Evolutionary conservation across 2,888 invertebrate genomes (phyloP).

Genomic region (Spilarctia lutea): DNA sequence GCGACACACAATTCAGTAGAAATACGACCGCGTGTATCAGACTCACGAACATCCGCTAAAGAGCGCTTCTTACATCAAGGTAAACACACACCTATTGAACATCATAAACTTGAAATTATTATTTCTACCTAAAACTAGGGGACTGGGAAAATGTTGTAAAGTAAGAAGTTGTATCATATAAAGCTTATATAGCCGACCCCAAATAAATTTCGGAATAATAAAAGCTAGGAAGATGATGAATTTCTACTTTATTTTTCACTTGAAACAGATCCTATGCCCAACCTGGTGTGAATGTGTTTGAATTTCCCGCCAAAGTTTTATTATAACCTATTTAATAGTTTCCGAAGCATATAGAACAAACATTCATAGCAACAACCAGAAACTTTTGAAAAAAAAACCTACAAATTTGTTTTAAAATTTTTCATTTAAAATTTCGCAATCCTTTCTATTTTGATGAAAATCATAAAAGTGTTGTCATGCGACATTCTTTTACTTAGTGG

Average conservation of each 20-base stretch:
- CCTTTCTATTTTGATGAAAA: neutral
- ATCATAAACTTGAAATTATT: neutral
- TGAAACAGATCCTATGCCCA: too few species aligned
- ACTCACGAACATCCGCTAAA: constrained; percentile 33
- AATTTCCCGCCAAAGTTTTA: neutral
- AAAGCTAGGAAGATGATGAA: too few species aligned
- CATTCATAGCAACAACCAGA: neutral
- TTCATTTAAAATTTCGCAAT: neutral
- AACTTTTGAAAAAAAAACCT: neutral
- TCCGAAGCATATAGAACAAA: neutral
- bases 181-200: too few species aligned
- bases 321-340: neutral
- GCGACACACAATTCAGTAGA: constrained; percentile 28
- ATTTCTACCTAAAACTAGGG: neutral
- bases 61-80: neutral
- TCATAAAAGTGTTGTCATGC: neutral
- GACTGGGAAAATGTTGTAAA: neutral
- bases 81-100: neutral
- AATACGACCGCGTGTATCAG: constrained; percentile 31
- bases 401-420: neutral
- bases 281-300: too few species aligned
- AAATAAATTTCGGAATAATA: too few species aligned
- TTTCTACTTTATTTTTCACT: too few species aligned
- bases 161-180: too few species aligned
- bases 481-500: neutral